Conservation (phyloP, 2,113 vertebrate genomes). For the Alectura lathami region DNA sequence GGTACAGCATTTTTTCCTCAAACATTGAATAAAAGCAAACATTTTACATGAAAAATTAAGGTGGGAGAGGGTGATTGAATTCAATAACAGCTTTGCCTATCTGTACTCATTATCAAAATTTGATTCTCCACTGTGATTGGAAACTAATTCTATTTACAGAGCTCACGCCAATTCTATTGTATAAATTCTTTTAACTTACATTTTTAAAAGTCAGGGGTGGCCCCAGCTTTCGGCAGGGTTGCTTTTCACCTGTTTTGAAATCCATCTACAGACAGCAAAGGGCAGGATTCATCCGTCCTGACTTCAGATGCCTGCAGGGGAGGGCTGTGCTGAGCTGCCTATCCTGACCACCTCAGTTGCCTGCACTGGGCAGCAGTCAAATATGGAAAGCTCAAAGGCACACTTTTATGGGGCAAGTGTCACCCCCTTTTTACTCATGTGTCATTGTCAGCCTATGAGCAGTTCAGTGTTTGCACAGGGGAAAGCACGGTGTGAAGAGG, state of each 20-base stretch:
- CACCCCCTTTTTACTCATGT: background rate
- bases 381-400: background rate
- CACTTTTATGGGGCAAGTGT: background rate
- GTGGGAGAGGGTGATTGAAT: background rate
- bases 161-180: background rate
- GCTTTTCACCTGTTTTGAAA: background rate
- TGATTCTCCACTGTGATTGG: background rate
- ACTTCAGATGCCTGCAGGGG: background rate
- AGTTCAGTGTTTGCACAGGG: background rate
- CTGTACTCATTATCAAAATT: background rate
- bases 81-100: background rate
- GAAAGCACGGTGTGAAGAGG: background rate
- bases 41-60: background rate
- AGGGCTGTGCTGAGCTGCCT: background rate
- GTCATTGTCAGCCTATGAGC: background rate
- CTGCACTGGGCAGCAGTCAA: background rate
- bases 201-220: background rate
- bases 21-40: background rate
- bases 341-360: background rate
- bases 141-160: background rate
- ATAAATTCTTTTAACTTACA: too few relatives aligned
- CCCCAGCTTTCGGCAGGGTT: background rate
- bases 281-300: background rate
- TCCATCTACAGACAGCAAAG: background rate
- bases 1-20: background rate